A percentile compares a stretch with the other conserved stretches of the same genome.
These are phyloP conservation scores for Hepsetus odoe DNA, from an alignment of 2,113 vertebrate species.

Conservation along the genomic window DNA sequence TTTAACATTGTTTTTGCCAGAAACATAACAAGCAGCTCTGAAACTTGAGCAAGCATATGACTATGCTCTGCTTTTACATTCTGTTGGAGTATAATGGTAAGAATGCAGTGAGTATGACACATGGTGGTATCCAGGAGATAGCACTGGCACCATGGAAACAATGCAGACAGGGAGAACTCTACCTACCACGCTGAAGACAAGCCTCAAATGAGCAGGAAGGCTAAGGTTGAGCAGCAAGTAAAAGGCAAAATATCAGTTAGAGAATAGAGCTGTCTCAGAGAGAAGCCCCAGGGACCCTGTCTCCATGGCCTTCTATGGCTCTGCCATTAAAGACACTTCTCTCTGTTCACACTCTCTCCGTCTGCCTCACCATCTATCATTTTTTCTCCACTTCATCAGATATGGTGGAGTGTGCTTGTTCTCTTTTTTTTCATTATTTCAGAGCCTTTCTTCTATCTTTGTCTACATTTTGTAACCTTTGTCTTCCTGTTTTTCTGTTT, in stretches of 20 bases:
- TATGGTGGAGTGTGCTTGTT: constrained; percentile 3
- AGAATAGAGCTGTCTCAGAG: constrained; percentile 14
- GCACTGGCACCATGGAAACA: constrained; percentile 54
- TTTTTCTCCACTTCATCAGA: constrained; percentile 36
- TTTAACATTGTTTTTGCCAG: neutral
- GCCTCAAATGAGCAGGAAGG: neutral
- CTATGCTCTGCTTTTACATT: constrained; percentile 13
- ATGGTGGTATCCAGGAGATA: constrained; percentile 45
- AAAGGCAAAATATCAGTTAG: constrained; percentile 18
- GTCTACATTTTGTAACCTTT: neutral
- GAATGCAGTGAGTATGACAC: constrained; percentile 7
- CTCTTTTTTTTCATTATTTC: constrained; percentile 4
- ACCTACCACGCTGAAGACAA: constrained; percentile 1
- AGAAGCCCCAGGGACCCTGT: constrained; percentile 23
- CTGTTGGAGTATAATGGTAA: constrained; percentile 2
- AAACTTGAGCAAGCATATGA: neutral
- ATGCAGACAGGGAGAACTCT: constrained; percentile 12
- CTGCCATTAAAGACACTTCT: constrained; percentile 33
- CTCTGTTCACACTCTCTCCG: constrained; percentile 12
- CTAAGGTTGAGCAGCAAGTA: constrained; percentile 17
- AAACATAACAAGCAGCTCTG: neutral
- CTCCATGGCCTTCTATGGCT: neutral
- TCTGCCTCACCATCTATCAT: neutral
- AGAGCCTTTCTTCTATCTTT: neutral
- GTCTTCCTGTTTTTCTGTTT: too few species aligned